phyloP scores from a whole-genome alignment of 2,113 vertebrate species.

The Mandrillus leucophaeus region DNA sequence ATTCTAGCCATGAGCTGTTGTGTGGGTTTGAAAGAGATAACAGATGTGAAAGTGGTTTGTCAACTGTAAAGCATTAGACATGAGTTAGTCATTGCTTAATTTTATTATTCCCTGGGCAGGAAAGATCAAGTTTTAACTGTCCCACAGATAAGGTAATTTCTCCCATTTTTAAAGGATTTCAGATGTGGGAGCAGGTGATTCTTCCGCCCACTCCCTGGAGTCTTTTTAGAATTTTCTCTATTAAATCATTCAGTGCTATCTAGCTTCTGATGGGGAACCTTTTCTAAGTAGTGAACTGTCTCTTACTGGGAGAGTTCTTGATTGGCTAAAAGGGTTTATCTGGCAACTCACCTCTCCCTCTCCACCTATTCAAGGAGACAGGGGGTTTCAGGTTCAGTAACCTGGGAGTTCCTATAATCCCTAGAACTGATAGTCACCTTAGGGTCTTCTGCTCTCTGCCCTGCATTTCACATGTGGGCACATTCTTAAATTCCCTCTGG shows the following conservation, averaged over 20 bases:
- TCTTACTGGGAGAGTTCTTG: background rate
- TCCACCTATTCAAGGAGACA: background rate
- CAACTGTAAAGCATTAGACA: background rate
- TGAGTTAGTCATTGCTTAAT: constrained; percentile 59
- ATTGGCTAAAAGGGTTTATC: constrained; percentile 26
- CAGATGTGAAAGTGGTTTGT: constrained; percentile 49
- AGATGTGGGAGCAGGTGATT: constrained; percentile 26
- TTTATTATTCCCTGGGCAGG: constrained; percentile 58
- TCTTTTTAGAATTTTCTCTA: constrained; percentile 20
- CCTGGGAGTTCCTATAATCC: constrained; percentile 11
- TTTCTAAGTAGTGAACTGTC: background rate
- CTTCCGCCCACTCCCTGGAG: background rate
- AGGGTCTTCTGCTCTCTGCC: background rate
- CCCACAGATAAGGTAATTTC: constrained; percentile 56
- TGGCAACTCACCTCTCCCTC: background rate
- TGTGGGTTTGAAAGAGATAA: constrained; percentile 50
- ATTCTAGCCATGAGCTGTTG: constrained; percentile 7
- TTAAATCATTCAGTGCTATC: background rate
- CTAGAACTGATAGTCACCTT: constrained; percentile 12
- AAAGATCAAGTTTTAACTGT: constrained; percentile 58
- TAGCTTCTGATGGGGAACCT: background rate
- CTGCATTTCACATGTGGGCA: background rate
- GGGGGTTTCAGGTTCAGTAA: background rate
- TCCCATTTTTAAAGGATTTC: constrained; percentile 50
- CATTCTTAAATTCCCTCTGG: background rate